Percentiles rank a stretch among this genome's conserved stretches.
Conservation (phyloP, 2,113 vertebrate species). For the Prinia subflava region DNA sequence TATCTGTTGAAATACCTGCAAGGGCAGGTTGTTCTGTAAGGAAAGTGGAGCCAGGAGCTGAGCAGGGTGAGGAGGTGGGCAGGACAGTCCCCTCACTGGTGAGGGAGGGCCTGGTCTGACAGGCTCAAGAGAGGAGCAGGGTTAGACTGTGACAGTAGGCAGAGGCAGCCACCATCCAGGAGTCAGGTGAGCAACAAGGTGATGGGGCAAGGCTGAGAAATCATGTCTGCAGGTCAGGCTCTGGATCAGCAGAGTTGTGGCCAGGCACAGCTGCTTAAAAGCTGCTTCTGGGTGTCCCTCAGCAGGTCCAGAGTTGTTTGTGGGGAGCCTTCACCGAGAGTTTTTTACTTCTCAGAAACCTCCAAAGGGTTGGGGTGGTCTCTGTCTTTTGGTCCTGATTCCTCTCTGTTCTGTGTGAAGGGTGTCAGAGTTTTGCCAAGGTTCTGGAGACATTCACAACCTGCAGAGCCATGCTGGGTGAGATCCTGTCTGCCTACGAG, state of each 20-base stretch:
- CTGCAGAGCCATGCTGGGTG: slow-evolving; percentile 86
- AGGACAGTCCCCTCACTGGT: background rate
- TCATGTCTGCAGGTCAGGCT: background rate
- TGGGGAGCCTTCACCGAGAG: background rate
- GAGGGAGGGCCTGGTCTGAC: background rate
- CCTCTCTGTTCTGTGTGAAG: slow-evolving; percentile 54
- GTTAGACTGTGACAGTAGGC: background rate
- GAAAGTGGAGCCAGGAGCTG: background rate
- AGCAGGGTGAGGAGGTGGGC: background rate
- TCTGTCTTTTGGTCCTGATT: background rate
- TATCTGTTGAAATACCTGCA: background rate
- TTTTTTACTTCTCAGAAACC: background rate
- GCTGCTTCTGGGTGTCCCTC: background rate
- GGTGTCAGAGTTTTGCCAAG: slow-evolving; percentile 83
- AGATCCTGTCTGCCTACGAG: slow-evolving; percentile 93
- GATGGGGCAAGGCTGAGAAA: background rate
- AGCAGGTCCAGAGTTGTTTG: background rate
- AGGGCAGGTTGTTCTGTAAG: background rate
- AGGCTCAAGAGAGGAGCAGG: background rate
- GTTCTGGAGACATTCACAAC: slow-evolving; percentile 85
- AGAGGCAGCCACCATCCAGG: background rate
- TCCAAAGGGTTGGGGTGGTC: rapidly evolving
- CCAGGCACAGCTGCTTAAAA: background rate
- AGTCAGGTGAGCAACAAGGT: rapidly evolving
- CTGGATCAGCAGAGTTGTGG: background rate